These are phyloP conservation scores for Zaprionus taronus DNA, from an alignment of 1,140 invertebrate genomes.

Conservation along the genomic window DNA sequence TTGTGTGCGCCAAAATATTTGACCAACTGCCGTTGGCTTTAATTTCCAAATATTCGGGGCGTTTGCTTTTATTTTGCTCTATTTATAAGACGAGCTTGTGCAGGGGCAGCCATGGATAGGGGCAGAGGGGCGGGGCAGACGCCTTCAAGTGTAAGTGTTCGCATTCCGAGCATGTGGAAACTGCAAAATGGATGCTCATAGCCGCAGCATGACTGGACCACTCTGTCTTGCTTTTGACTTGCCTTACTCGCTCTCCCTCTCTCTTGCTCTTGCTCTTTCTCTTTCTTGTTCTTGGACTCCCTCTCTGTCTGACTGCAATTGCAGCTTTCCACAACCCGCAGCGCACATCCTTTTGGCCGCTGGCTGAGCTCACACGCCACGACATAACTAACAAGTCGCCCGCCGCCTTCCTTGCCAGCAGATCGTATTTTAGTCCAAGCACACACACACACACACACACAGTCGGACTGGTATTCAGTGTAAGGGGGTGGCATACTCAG, in stretches of 20 bases:
- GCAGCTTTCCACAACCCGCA: constrained; percentile 29
- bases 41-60: constrained; percentile 72
- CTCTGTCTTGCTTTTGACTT: constrained; percentile 13
- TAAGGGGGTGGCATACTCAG: neutral
- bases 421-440: constrained; percentile 44
- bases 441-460: constrained; percentile 17
- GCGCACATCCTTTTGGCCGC: constrained; percentile 32
- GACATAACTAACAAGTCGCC: constrained; percentile 53
- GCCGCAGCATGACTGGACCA: constrained; percentile 19
- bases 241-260: neutral
- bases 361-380: constrained; percentile 49
- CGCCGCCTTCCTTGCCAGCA: constrained; percentile 29
- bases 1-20: constrained; percentile 65
- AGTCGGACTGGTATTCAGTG: constrained; percentile 28
- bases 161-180: constrained; percentile 77
- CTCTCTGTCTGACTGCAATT: constrained; percentile 21
- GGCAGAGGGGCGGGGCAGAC: constrained; percentile 16
- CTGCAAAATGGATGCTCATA: constrained; percentile 73
- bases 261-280: constrained; percentile 20
- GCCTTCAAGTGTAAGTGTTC: constrained; percentile 76
- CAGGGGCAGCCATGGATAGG: neutral
- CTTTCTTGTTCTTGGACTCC: neutral
- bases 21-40: constrained; percentile 75
- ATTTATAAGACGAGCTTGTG: constrained; percentile 61
- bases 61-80: constrained; percentile 62